Evolutionary conservation across 2,888 invertebrate genomes (phyloP).

Genomic region (Galeopsomyia nigrocyanea): DNA sequence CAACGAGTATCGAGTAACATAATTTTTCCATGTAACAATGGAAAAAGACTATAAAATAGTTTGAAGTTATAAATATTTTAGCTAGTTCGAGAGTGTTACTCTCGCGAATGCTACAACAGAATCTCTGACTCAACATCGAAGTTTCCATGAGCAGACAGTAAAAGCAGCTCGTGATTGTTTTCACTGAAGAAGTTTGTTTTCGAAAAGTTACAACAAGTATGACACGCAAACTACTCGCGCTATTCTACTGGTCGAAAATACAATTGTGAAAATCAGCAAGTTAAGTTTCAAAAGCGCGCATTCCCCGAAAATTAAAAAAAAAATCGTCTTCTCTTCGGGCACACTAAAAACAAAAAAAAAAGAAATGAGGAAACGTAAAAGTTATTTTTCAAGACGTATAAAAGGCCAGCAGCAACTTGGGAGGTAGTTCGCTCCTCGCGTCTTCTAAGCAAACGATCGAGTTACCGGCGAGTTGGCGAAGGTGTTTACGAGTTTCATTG

Average conservation of each 20-base stretch:
- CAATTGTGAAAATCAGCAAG: too few species aligned
- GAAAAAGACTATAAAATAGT: conserved; percentile 3
- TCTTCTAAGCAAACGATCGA: conserved; percentile 41
- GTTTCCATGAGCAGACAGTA: not conserved
- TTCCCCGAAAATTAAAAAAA: too few species aligned
- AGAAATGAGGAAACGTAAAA: too few species aligned
- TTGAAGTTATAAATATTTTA: conserved; percentile 12
- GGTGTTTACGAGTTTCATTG: conserved; percentile 36
- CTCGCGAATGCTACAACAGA: not conserved
- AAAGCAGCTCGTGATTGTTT: conserved; percentile 16
- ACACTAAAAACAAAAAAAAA: too few species aligned
- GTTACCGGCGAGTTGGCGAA: conserved; percentile 18
- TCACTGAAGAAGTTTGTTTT: conserved; percentile 17
- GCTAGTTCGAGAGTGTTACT: not conserved
- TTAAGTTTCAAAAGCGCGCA: too few species aligned
- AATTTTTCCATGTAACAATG: not conserved
- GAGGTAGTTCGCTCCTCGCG: not conserved
- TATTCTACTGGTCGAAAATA: not conserved
- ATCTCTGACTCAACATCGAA: not conserved
- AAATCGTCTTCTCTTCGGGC: too few species aligned
- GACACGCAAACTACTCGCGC: conserved; percentile 12
- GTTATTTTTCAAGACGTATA: too few species aligned
- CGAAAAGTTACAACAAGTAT: conserved; percentile 12
- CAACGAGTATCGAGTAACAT: conserved; percentile 6
- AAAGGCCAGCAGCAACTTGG: too few species aligned